phyloP scores from a whole-genome alignment of 2,113 vertebrate genomes.

The Montifringilla adamsi region DNA sequence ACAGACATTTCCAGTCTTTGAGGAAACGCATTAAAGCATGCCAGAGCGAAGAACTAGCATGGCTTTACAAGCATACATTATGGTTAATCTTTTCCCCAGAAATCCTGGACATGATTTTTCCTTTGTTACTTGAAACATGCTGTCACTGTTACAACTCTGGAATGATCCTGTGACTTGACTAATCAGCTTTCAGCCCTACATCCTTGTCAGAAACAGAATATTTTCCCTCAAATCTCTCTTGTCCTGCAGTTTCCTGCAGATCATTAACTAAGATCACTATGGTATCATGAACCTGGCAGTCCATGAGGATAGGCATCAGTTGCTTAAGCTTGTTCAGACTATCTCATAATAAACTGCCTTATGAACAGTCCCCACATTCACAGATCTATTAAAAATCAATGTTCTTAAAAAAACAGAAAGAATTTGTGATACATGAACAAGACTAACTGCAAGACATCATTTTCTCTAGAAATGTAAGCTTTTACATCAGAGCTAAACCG shows the following conservation, averaged over 20 bases:
- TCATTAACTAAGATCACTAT: not conserved
- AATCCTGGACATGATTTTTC: not conserved
- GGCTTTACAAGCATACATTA: not conserved
- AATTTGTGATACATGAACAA: not conserved
- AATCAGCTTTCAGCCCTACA: not conserved
- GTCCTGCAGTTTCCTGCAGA: not conserved
- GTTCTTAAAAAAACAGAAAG: not conserved
- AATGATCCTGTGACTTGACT: not conserved
- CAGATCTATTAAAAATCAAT: not conserved
- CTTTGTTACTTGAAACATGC: not conserved
- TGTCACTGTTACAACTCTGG: not conserved
- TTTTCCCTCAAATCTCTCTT: not conserved
- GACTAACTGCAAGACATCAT: not conserved
- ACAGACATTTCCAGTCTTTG: not conserved
- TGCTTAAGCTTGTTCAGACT: not conserved
- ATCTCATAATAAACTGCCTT: not conserved
- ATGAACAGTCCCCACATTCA: not conserved
- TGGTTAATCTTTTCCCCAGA: not conserved
- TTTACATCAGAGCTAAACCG: slow-evolving; percentile 24
- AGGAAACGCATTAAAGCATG: not conserved
- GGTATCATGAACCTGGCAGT: not conserved
- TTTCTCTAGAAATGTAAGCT: slow-evolving; percentile 10
- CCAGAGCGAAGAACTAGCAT: not conserved
- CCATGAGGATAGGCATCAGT: not conserved
- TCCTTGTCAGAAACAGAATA: not conserved